phyloP scores from a whole-genome alignment of 2,113 vertebrate genomes.

The Sebastes schlegelii region DNA sequence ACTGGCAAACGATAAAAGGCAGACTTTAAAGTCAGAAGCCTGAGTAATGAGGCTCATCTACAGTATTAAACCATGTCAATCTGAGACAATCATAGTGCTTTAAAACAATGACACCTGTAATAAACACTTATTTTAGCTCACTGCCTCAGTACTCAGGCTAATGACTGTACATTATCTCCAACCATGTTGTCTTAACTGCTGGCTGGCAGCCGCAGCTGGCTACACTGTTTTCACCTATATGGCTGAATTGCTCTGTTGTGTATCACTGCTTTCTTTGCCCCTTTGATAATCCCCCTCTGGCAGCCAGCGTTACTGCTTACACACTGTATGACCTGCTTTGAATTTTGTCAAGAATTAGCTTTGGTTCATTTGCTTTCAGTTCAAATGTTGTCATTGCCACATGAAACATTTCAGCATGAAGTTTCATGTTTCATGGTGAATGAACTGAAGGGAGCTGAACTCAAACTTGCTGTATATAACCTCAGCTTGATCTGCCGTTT shows the following conservation, averaged over 20 bases:
- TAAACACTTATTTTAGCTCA: background rate
- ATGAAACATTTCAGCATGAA: slow-evolving; percentile 3
- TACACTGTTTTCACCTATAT: background rate
- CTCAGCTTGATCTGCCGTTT: slow-evolving; percentile 31
- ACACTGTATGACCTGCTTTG: background rate
- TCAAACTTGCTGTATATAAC: slow-evolving; percentile 8
- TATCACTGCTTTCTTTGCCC: slow-evolving; percentile 7
- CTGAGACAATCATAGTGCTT: background rate
- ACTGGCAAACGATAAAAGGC: slow-evolving; percentile 69
- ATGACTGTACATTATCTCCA: slow-evolving; percentile 56
- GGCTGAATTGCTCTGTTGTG: background rate
- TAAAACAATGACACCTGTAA: background rate
- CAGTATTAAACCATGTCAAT: no score
- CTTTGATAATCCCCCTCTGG: background rate
- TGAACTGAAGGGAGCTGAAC: slow-evolving; percentile 33
- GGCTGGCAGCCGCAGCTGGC: slow-evolving; percentile 10
- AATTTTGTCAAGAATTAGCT: background rate
- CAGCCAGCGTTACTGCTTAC: background rate
- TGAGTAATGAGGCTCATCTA: slow-evolving; percentile 32
- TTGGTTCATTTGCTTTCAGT: slow-evolving; percentile 39
- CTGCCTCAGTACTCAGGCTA: slow-evolving; percentile 33
- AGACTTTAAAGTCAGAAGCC: slow-evolving; percentile 56
- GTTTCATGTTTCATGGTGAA: slow-evolving; percentile 1
- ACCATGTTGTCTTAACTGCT: slow-evolving; percentile 52
- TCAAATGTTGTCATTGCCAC: slow-evolving; percentile 13